phyloP scores from a whole-genome alignment of 2,797 vertebrate genomes.

The Alfaro cultratus region DNA sequence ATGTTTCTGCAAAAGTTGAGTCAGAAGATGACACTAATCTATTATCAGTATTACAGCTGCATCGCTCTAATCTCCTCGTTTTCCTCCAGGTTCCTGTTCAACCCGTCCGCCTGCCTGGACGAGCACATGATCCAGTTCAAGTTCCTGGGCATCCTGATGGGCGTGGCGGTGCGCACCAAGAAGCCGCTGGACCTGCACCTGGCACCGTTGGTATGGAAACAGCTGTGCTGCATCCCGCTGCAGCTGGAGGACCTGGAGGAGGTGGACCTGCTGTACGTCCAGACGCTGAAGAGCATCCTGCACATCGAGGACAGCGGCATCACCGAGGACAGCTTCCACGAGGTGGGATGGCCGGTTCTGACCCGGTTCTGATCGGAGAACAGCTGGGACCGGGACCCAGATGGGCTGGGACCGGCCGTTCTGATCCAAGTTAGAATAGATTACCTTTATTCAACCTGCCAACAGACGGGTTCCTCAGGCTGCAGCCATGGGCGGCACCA shows the following conservation, averaged over 20 bases:
- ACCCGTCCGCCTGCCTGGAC: conserved; percentile 78
- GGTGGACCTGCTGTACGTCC: conserved; percentile 84
- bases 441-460: too few relatives aligned
- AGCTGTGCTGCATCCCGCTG: conserved; percentile 85
- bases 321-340: conserved; percentile 86
- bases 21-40: too few relatives aligned
- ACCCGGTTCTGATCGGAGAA: too few relatives aligned
- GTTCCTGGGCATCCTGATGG: conserved; percentile 86
- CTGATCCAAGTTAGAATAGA: too few relatives aligned
- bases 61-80: too few relatives aligned
- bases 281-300: conserved; percentile 85
- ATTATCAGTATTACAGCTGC: too few relatives aligned
- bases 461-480: too few relatives aligned
- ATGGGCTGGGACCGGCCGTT: too few relatives aligned
- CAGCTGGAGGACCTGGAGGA: conserved; percentile 83
- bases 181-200: conserved; percentile 86
- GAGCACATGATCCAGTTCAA: conserved; percentile 84
- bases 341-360: conserved; percentile 64
- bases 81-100: conserved; percentile 79
- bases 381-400: too few relatives aligned
- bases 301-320: conserved; percentile 85
- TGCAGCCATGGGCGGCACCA: too few relatives aligned
- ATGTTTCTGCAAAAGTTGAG: too few relatives aligned
- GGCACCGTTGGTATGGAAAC: conserved; percentile 86
- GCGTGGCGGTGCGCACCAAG: conserved; percentile 85